Conservation (phyloP, 2,113 vertebrate species). For the Capreolus pygargus region DNA sequence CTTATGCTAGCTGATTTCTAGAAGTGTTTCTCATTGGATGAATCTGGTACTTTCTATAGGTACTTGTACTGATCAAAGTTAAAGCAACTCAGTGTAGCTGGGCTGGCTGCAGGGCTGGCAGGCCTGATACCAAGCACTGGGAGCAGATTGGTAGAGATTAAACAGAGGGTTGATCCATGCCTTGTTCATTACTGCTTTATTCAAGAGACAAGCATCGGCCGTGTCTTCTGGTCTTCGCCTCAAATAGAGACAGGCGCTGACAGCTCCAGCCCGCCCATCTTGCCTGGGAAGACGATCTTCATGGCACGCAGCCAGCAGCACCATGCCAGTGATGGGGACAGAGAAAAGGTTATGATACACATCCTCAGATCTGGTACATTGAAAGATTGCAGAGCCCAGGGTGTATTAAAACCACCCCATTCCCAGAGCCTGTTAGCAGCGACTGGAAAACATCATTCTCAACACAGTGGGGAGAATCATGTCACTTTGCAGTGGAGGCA, state of each 20-base stretch:
- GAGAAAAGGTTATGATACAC: background rate
- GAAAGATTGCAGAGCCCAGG: background rate
- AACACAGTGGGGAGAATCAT: background rate
- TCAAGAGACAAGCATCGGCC: background rate
- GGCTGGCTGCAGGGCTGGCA: rapidly evolving
- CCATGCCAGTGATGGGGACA: background rate
- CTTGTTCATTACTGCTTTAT: background rate
- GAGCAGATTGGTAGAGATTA: background rate
- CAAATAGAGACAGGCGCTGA: background rate
- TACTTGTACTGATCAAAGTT: too few species aligned
- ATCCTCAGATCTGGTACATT: rapidly evolving
- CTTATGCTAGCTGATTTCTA: background rate
- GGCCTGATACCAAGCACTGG: rapidly evolving
- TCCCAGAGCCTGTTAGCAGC: background rate
- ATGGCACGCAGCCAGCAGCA: rapidly evolving
- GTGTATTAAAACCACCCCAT: background rate
- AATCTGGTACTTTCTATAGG: background rate
- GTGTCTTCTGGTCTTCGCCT: background rate
- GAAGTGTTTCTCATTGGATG: background rate
- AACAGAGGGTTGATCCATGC: background rate
- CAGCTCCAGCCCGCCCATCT: background rate
- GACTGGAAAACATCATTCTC: conserved; percentile 14
- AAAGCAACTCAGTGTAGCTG: rapidly evolving
- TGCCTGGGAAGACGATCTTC: background rate
- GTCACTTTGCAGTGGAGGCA: background rate